Percentiles rank a stretch among this genome's conserved stretches.
Conservation (phyloP, 1,140 invertebrate species). For the Chelonus insularis region DNA sequence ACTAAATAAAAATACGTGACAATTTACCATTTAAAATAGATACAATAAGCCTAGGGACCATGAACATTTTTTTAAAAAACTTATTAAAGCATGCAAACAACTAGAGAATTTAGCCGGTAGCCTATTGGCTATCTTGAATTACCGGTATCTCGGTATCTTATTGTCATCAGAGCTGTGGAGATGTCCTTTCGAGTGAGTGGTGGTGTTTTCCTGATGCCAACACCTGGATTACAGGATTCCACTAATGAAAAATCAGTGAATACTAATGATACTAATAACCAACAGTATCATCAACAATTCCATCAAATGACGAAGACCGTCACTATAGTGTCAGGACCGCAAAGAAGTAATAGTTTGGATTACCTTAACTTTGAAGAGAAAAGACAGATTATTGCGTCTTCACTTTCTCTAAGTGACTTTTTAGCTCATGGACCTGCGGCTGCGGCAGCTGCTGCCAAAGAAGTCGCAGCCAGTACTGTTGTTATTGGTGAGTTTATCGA, state of each 20-base stretch:
- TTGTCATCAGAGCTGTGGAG: conserved; percentile 26
- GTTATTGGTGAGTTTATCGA: conserved; percentile 57
- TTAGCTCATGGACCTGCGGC: conserved; percentile 69
- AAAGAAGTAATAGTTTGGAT: conserved; percentile 82
- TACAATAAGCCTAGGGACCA: neutral
- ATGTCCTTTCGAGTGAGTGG: conserved; percentile 59
- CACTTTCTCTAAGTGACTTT: conserved; percentile 83
- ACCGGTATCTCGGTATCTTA: neutral
- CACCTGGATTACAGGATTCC: conserved; percentile 34
- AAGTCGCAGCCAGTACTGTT: conserved; percentile 59
- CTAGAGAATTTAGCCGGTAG: neutral
- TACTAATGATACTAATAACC: conserved; percentile 33
- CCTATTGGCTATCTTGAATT: neutral
- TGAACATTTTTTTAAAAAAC: neutral
- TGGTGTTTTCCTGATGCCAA: conserved; percentile 54
- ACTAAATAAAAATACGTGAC: neutral
- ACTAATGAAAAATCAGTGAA: conserved; percentile 43
- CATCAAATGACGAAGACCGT: conserved; percentile 63
- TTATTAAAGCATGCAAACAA: neutral
- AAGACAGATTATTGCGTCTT: conserved; percentile 83
- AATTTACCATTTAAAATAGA: neutral
- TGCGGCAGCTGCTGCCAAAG: conserved; percentile 66
- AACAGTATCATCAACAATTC: conserved; percentile 43
- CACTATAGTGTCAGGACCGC: conserved; percentile 66
- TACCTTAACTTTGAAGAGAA: conserved; percentile 90